These are phyloP conservation scores for Gastrophysa polygoni DNA, from an alignment of 2,888 invertebrate genomes.

Conservation along the genomic window DNA sequence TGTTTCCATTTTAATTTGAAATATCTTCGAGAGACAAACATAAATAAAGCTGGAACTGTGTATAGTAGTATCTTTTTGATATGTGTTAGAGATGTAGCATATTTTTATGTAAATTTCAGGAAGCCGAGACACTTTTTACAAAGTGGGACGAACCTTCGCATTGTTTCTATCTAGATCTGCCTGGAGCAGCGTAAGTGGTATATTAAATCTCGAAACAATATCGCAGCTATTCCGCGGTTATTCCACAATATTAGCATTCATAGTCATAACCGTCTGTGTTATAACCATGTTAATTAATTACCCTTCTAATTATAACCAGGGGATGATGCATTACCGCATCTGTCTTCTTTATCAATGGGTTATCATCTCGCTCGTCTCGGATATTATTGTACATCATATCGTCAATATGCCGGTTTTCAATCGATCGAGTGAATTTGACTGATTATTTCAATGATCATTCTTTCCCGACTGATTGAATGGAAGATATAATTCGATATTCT, in stretches of 20 bases:
- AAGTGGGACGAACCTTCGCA: slow-evolving; percentile 41
- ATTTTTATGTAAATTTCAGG: slow-evolving; percentile 38
- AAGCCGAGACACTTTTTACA: slow-evolving; percentile 33
- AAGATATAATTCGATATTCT: not conserved
- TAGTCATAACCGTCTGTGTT: slow-evolving; percentile 54
- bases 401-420: slow-evolving; percentile 16
- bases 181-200: slow-evolving; percentile 15
- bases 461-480: not conserved
- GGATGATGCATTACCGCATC: slow-evolving; percentile 51
- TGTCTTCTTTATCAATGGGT: slow-evolving; percentile 44
- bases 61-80: slow-evolving; percentile 47
- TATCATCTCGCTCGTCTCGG: slow-evolving; percentile 32
- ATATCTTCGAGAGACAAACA: slow-evolving; percentile 49
- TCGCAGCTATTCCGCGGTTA: slow-evolving; percentile 13
- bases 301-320: slow-evolving; percentile 51
- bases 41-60: slow-evolving; percentile 39
- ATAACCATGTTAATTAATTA: slow-evolving; percentile 58
- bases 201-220: slow-evolving; percentile 20
- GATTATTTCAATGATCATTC: slow-evolving; percentile 6
- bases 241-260: slow-evolving; percentile 50
- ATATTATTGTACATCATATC: slow-evolving; percentile 17
- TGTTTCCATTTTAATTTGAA: slow-evolving; percentile 10
- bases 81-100: slow-evolving; percentile 36
- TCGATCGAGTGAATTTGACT: slow-evolving; percentile 13
- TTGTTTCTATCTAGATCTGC: slow-evolving; percentile 40